Conservation (phyloP, 53 echinoderm and acorn worm genomes). For the Holothuria leucospilota region DNA sequence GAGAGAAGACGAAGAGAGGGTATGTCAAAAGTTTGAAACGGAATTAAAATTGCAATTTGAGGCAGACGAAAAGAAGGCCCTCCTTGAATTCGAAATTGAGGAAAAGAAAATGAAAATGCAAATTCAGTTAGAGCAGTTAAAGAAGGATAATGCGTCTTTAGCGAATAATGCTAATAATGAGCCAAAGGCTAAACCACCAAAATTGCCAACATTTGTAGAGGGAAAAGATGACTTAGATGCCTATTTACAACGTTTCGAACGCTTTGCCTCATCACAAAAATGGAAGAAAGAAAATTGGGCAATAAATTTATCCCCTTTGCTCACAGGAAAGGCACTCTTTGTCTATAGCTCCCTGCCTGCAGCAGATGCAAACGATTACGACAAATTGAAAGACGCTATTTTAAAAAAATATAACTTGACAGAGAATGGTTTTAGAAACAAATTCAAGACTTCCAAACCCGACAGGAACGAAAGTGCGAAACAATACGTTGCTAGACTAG, state of each 20-base stretch:
- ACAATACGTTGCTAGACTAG: slow-evolving; percentile 17
- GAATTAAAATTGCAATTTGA: too few relatives aligned
- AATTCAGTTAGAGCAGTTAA: not conserved
- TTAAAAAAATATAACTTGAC: slow-evolving; percentile 5
- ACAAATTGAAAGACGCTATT: slow-evolving; percentile 8
- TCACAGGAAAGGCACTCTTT: slow-evolving; percentile 32
- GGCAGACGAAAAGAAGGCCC: too few relatives aligned
- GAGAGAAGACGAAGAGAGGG: not conserved
- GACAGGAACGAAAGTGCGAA: slow-evolving; percentile 22
- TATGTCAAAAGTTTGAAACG: not conserved
- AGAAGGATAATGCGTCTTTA: not conserved
- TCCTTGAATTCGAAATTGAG: not conserved
- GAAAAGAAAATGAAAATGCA: not conserved
- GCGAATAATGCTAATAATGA: not conserved
- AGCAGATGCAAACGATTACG: slow-evolving; percentile 37
- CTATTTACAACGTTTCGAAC: slow-evolving; percentile 31
- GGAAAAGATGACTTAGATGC: slow-evolving; percentile 51
- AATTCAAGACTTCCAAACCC: slow-evolving; percentile 33
- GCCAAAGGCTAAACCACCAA: not conserved
- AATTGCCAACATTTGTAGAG: slow-evolving; percentile 26
- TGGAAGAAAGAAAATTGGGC: slow-evolving; percentile 25
- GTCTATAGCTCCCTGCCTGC: slow-evolving; percentile 18
- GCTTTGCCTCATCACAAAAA: slow-evolving; percentile 7
- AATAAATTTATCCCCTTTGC: not conserved
- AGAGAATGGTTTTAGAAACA: slow-evolving; percentile 49